A percentile compares a stretch with the other conserved stretches of the same genome.
Evolutionary conservation across 1,140 invertebrate genomes (phyloP).

Genomic region (Trichonephila clavata): DNA sequence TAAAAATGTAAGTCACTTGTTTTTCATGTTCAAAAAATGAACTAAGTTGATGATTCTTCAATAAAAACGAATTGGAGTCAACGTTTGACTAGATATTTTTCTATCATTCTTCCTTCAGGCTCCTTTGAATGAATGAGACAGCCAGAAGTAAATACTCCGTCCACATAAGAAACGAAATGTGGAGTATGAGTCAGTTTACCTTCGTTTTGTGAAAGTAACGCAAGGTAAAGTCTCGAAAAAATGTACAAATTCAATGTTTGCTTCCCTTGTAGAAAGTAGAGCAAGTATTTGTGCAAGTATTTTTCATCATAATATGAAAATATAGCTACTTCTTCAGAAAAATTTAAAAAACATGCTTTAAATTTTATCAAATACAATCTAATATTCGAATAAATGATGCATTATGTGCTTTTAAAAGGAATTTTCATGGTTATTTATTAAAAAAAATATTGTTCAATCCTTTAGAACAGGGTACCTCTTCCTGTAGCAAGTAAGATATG

Average conservation of each 20-base stretch:
- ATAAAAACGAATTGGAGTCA: neutral
- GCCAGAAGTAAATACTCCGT: neutral
- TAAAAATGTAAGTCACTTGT: too few relatives aligned
- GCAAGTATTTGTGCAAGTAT: neutral
- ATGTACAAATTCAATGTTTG: neutral
- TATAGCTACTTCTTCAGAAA: neutral
- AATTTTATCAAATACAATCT: too few relatives aligned
- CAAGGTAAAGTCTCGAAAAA: neutral
- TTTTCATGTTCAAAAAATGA: neutral
- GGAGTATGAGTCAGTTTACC: neutral
- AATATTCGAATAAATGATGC: too few relatives aligned
- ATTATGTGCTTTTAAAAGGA: too few relatives aligned
- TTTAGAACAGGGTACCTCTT: too few relatives aligned
- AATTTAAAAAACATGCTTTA: too few relatives aligned
- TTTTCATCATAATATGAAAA: neutral
- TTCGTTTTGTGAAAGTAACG: neutral
- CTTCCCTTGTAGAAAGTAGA: neutral
- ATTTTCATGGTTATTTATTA: too few relatives aligned
- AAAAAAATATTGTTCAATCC: too few relatives aligned
- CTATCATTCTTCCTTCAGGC: neutral
- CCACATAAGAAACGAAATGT: neutral
- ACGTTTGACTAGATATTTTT: neutral
- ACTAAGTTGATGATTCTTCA: neutral
- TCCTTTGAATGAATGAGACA: neutral
- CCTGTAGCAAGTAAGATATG: too few relatives aligned